Evolutionary conservation across 2,888 invertebrate species (phyloP).

Genomic region (Habroteleia sp.): DNA sequence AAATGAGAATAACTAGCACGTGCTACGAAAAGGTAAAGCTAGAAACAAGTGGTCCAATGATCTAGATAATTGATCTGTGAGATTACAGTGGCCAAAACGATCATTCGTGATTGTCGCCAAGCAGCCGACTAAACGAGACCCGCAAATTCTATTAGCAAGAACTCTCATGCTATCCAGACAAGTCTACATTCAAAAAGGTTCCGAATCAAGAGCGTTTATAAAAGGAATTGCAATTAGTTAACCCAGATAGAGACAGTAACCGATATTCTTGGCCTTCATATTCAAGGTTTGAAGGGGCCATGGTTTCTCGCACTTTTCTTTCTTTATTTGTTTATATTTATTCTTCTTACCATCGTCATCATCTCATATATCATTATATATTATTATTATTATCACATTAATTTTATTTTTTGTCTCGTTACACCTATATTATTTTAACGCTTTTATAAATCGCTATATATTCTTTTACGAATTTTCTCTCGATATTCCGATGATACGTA

Average conservation of each 20-base stretch:
- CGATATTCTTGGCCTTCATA: constrained; percentile 72
- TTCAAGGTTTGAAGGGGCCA: constrained; percentile 62
- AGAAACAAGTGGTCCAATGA: constrained; percentile 65
- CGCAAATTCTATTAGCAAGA: constrained; percentile 47
- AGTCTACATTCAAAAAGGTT: constrained; percentile 57
- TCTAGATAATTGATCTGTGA: constrained; percentile 52
- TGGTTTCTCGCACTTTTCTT: neutral
- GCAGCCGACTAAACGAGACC: constrained; percentile 40
- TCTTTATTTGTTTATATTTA: neutral
- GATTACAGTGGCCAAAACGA: constrained; percentile 9
- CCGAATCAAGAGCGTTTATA: constrained; percentile 60
- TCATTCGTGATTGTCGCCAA: constrained; percentile 34
- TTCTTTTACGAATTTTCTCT: no score
- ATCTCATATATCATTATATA: no score
- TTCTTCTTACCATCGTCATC: no score
- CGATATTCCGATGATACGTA: no score
- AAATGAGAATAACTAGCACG: no score
- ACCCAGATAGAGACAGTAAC: constrained; percentile 71
- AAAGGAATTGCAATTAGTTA: constrained; percentile 70
- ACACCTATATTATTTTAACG: no score
- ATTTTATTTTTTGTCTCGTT: no score
- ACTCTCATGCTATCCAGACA: constrained; percentile 48
- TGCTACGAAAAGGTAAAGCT: constrained; percentile 54
- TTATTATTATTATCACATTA: no score
- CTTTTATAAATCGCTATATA: no score